Evolutionary conservation across 2,888 invertebrate genomes (phyloP).

Genomic region (Eristalinus sepulchralis): DNA sequence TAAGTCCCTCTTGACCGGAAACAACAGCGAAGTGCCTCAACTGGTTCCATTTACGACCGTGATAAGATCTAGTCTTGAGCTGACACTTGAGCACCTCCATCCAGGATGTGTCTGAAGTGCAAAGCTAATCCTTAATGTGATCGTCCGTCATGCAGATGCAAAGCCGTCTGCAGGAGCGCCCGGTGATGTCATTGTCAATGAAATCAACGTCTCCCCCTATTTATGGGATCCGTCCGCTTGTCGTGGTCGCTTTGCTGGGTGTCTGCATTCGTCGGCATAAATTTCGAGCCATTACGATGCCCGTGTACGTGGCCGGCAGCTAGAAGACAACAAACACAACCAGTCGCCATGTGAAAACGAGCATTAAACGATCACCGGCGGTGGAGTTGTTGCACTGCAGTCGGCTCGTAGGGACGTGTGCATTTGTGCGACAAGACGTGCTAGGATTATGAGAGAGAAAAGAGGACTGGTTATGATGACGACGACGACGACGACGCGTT

Average conservation of each 20-base stretch:
- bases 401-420: neutral
- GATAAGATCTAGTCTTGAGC: constrained; percentile 8
- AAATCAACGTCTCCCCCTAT: constrained; percentile 47
- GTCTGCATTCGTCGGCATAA: constrained; percentile 35
- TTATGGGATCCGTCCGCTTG: constrained; percentile 44
- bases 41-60: neutral
- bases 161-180: neutral
- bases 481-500: neutral
- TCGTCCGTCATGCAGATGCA: neutral
- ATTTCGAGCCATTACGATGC: constrained; percentile 35
- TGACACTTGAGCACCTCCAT: neutral
- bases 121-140: constrained; percentile 15
- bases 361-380: constrained; percentile 23
- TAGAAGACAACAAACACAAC: constrained; percentile 20
- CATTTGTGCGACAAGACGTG: neutral
- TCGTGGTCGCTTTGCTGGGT: constrained; percentile 5
- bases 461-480: neutral
- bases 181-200: constrained; percentile 62
- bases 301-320: constrained; percentile 34
- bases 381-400: neutral
- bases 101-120: constrained; percentile 25
- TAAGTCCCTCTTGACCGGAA: neutral
- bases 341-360: constrained; percentile 19
- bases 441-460: neutral
- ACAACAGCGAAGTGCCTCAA: neutral